These are phyloP conservation scores for Rhagologus leucostigma DNA, from an alignment of 2,113 vertebrate species.

Conservation along the genomic window DNA sequence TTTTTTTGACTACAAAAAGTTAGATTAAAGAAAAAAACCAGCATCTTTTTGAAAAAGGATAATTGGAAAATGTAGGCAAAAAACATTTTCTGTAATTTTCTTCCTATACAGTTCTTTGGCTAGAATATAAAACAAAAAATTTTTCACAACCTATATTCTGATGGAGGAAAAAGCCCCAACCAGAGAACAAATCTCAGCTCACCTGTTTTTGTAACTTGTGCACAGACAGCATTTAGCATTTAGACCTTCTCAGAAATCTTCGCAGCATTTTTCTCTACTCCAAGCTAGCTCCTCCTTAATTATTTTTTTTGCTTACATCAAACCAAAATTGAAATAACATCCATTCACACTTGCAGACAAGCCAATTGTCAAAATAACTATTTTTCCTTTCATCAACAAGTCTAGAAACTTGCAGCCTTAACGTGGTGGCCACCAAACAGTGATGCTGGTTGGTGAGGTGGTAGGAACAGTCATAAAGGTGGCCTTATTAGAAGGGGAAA, in stretches of 20 bases:
- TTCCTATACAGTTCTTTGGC: background rate
- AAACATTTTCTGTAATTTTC: background rate
- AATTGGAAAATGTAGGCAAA: background rate
- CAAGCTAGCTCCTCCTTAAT: background rate
- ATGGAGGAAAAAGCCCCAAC: background rate
- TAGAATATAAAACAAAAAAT: background rate
- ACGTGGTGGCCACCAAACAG: background rate
- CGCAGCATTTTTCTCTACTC: background rate
- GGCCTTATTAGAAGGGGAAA: background rate
- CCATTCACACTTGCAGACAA: background rate
- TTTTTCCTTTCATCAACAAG: background rate
- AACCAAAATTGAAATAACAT: background rate
- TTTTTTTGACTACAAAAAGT: background rate
- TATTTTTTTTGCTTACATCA: background rate
- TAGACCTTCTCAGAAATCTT: background rate
- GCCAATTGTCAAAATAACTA: background rate
- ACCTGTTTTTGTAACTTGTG: background rate
- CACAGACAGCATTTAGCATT: background rate
- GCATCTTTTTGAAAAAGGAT: background rate
- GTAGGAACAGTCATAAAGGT: background rate
- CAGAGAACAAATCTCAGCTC: background rate
- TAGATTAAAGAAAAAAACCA: background rate
- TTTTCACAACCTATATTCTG: background rate
- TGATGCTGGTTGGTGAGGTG: background rate
- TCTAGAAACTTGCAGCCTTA: background rate